phyloP scores from a whole-genome alignment of 2,113 vertebrate species.

The Taurulus bubalis region DNA sequence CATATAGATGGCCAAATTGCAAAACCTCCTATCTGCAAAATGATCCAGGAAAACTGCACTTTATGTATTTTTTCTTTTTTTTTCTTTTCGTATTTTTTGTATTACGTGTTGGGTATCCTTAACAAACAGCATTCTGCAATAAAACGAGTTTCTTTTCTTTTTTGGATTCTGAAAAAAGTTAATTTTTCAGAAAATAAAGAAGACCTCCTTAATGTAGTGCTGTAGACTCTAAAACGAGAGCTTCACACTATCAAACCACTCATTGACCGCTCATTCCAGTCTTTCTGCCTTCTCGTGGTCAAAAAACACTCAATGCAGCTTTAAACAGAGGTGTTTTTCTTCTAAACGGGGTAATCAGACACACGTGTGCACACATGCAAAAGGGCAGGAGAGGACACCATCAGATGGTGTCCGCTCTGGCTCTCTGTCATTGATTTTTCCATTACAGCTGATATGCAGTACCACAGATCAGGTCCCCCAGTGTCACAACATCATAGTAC shows the following conservation, averaged over 20 bases:
- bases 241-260: background rate
- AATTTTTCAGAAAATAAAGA: background rate
- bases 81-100: background rate
- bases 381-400: background rate
- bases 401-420: background rate
- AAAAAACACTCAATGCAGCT: background rate
- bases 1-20: background rate
- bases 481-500: background rate
- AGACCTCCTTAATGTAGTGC: background rate
- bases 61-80: too few relatives aligned
- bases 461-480: conserved; percentile 8
- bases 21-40: too few relatives aligned
- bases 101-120: background rate
- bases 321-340: conserved; percentile 5
- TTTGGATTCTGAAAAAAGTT: too few relatives aligned
- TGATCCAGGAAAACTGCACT: too few relatives aligned
- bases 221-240: background rate
- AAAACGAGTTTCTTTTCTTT: too few relatives aligned
- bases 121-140: too few relatives aligned
- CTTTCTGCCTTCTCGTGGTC: background rate
- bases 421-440: conserved; percentile 41
- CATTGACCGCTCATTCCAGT: background rate
- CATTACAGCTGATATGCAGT: conserved; percentile 16
- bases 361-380: background rate
- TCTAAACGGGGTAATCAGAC: conserved; percentile 5